Conservation (phyloP, 92 coral and sea anemone genomes). For the Pocillopora meandrina region DNA sequence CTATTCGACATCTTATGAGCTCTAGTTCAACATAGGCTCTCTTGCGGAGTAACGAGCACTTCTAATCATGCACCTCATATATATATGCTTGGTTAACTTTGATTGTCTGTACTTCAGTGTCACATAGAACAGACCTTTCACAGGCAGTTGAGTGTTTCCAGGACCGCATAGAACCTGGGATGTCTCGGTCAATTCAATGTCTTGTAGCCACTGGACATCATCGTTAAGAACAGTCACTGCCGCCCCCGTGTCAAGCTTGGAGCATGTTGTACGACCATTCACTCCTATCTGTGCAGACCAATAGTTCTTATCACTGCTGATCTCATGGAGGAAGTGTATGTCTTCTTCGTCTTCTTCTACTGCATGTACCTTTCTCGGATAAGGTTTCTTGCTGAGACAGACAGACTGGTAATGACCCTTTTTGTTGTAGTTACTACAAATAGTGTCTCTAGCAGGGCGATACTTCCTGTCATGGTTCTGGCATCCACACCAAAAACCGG, state of each 20-base stretch:
- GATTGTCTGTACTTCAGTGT: conserved; percentile 41
- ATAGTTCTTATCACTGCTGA: conserved; percentile 3
- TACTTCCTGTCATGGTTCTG: neutral
- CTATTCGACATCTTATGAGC: conserved; percentile 27
- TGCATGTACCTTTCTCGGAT: conserved; percentile 2
- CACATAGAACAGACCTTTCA: conserved; percentile 46
- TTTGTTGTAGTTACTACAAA: neutral
- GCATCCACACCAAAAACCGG: neutral
- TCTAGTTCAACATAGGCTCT: conserved; percentile 42
- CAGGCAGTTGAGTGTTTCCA: conserved; percentile 42
- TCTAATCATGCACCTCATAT: conserved; percentile 25
- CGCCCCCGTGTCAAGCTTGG: conserved; percentile 39
- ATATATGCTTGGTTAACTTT: conserved; percentile 39
- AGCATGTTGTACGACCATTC: conserved; percentile 27
- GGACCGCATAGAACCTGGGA: conserved; percentile 6
- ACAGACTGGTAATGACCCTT: conserved; percentile 7
- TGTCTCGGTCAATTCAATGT: conserved; percentile 3
- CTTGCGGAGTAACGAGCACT: conserved; percentile 34
- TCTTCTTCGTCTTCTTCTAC: conserved; percentile 3
- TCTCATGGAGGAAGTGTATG: conserved; percentile 20
- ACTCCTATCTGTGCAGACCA: conserved; percentile 40
- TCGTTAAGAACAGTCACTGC: conserved; percentile 30
- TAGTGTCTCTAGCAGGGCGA: neutral
- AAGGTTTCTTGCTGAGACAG: conserved; percentile 5
- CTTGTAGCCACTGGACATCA: conserved; percentile 19